A percentile compares a stretch with the other conserved stretches of the same genome.
phyloP scores from a whole-genome alignment of 2,797 vertebrate species.

The Salarias fasciatus region DNA sequence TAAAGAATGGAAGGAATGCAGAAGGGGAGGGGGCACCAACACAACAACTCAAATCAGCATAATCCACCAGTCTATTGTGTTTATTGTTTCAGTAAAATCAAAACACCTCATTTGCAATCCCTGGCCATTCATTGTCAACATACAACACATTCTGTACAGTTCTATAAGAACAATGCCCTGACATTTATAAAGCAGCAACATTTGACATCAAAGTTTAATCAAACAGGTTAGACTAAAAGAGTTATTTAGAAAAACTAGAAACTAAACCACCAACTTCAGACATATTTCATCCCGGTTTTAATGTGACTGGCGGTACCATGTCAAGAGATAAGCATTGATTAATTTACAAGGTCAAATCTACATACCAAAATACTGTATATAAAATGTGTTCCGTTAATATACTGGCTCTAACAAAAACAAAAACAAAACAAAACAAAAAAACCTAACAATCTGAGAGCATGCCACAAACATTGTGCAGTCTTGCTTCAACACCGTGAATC shows the following conservation, averaged over 20 bases:
- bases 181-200: slow-evolving; percentile 7
- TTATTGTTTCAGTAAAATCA: slow-evolving; percentile 64
- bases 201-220: slow-evolving; percentile 19
- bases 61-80: slow-evolving; percentile 38
- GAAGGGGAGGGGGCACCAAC: slow-evolving; percentile 16
- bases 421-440: slow-evolving; percentile 22
- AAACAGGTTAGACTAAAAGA: slow-evolving; percentile 17
- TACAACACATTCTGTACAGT: no score
- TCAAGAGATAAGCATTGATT: background rate
- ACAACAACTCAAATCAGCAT: slow-evolving; percentile 26
- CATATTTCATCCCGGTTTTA: slow-evolving; percentile 5
- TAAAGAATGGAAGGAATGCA: slow-evolving; percentile 46
- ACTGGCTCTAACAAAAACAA: slow-evolving; percentile 21
- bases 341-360: no score
- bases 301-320: slow-evolving; percentile 4
- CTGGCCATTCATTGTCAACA: no score
- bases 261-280: background rate
- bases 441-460: slow-evolving; percentile 23
- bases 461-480: slow-evolving; percentile 3
- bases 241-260: no score
- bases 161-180: no score
- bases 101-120: slow-evolving; percentile 14
- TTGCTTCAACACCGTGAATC: no score
- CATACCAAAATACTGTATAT: background rate
- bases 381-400: slow-evolving; percentile 5